These are phyloP conservation scores for Ianthella basta DNA, from an alignment of 37 sponge, comb jelly and placozoan species.

Conservation along the genomic window DNA sequence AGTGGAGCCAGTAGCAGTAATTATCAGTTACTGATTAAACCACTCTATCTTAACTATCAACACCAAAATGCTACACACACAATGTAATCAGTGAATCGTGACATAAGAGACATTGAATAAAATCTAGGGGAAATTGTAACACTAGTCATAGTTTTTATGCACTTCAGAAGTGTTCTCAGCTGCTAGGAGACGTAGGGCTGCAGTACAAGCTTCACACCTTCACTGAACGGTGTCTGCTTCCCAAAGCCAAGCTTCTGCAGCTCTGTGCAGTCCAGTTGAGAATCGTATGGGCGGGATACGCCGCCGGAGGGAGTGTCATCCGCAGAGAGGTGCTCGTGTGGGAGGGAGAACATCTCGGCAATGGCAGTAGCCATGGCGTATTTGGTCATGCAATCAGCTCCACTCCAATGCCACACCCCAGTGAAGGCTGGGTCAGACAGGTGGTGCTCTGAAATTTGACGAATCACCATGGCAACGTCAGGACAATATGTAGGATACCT, in stretches of 20 bases:
- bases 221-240: conserved; percentile 51
- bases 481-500: conserved; percentile 80
- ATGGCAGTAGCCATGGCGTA: conserved; percentile 76
- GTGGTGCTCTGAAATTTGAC: conserved; percentile 50
- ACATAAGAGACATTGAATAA: no score
- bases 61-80: no score
- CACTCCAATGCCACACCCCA: conserved; percentile 82
- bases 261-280: conserved; percentile 64
- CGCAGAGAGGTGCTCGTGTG: conserved; percentile 59
- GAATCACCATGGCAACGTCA: conserved; percentile 77
- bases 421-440: conserved; percentile 17
- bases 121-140: no score
- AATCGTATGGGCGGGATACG: conserved; percentile 69
- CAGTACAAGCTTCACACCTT: conserved; percentile 55
- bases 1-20: no score
- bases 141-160: no score
- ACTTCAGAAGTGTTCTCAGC: no score
- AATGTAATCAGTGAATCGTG: no score
- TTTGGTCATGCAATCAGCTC: conserved; percentile 75
- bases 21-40: no score
- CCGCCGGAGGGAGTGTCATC: conserved; percentile 49
- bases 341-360: conserved; percentile 65
- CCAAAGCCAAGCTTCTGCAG: conserved; percentile 37
- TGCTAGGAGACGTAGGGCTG: conserved; percentile 43
- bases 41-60: no score